Evolutionary conservation across 2,888 invertebrate genomes (phyloP).

Genomic region (Sesamia inferens): DNA sequence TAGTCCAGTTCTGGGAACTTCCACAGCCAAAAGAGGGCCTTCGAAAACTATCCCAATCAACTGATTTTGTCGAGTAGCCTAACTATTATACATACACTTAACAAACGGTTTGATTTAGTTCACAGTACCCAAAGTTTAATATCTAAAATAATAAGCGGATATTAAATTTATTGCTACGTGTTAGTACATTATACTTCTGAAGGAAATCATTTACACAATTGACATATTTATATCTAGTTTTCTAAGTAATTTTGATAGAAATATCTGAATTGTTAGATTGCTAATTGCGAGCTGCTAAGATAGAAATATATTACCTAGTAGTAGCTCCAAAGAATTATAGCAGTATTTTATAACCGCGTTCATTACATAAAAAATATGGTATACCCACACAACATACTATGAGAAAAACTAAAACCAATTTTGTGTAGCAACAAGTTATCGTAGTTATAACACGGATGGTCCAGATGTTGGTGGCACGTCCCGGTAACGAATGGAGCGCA

Average conservation of each 20-base stretch:
- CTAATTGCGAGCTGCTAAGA: no score
- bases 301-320: neutral
- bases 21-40: neutral
- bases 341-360: constrained; percentile 2
- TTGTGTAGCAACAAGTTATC: constrained; percentile 79
- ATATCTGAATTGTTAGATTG: no score
- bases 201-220: neutral
- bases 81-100: neutral
- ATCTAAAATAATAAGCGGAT: neutral
- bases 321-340: neutral
- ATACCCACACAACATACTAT: constrained; percentile 26
- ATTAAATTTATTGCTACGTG: neutral
- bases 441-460: constrained; percentile 75
- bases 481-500: constrained; percentile 85
- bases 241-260: no score
- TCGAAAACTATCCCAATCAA: constrained; percentile 11
- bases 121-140: constrained; percentile 1
- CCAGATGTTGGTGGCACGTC: constrained; percentile 86
- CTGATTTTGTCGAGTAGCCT: neutral
- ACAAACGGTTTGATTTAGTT: constrained; percentile 5
- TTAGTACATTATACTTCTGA: neutral
- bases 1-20: neutral
- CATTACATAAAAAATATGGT: constrained; percentile 28
- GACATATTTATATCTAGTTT: no score
- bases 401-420: constrained; percentile 67